Conservation (phyloP, 1,140 invertebrate genomes). For the Papilio glaucus region DNA sequence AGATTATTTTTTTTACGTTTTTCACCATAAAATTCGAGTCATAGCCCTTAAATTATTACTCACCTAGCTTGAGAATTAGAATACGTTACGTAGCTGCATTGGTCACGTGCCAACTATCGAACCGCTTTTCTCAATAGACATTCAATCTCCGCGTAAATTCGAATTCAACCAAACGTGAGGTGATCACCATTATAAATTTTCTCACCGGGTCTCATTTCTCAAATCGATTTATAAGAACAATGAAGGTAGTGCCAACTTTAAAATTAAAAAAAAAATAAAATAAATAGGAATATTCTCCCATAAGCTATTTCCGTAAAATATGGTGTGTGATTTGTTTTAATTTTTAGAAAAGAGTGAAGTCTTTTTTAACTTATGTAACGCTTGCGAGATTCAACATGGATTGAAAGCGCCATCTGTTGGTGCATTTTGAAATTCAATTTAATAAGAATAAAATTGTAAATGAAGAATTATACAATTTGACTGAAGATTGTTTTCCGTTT, state of each 20-base stretch:
- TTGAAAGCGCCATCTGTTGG: no score
- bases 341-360: no score
- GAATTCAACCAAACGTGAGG: neutral
- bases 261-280: neutral
- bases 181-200: neutral
- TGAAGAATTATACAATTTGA: no score
- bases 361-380: no score
- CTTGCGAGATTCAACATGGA: no score
- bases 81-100: neutral
- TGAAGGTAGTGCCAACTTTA: neutral
- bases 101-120: slow-evolving; percentile 9
- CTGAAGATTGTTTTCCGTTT: neutral
- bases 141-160: neutral
- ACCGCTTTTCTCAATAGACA: slow-evolving; percentile 18
- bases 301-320: no score
- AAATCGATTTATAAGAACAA: neutral
- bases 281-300: neutral
- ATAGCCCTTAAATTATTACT: neutral
- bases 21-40: neutral
- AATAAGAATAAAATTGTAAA: no score
- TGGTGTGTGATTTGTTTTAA: no score
- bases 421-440: no score
- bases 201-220: neutral
- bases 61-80: slow-evolving; percentile 3
- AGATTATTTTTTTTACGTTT: neutral